Percentiles rank a stretch among this genome's conserved stretches.
Evolutionary conservation across 2,113 vertebrate species (phyloP).

Genomic region (Piaya cayana): DNA sequence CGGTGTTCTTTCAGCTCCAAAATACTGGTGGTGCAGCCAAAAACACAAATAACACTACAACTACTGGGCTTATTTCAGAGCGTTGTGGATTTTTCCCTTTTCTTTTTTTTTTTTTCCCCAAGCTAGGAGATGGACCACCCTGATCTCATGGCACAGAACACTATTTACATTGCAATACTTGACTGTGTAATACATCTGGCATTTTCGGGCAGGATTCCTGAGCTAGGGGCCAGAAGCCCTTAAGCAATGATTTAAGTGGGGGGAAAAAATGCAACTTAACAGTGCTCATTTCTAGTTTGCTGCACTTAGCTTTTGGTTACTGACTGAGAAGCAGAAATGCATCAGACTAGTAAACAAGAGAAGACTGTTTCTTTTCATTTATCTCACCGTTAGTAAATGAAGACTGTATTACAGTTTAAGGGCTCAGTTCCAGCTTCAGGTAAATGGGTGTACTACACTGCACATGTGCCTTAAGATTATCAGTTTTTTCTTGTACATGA

Average conservation of each 20-base stretch:
- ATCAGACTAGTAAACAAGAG: conserved; percentile 16
- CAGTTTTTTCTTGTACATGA: background rate
- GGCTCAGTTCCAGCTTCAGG: background rate
- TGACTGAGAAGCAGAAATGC: conserved; percentile 58
- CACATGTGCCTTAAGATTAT: background rate
- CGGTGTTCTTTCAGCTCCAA: conserved; percentile 66
- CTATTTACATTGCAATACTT: conserved; percentile 98
- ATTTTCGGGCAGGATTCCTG: conserved; percentile 95
- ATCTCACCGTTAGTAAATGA: conserved; percentile 23
- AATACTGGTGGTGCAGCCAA: conserved; percentile 76
- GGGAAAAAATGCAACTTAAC: conserved; percentile 59
- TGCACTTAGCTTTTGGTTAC: conserved; percentile 61
- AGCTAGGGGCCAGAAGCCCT: conserved; percentile 85
- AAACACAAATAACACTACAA: conserved; percentile 83
- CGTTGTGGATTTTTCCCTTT: background rate
- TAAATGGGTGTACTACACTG: background rate
- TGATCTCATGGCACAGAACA: conserved; percentile 93
- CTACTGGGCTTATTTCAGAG: conserved; percentile 79
- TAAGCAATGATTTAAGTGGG: conserved; percentile 77
- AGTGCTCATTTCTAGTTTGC: conserved; percentile 66
- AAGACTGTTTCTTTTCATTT: conserved; percentile 42
- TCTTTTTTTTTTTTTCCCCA: background rate
- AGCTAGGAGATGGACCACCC: conserved; percentile 89
- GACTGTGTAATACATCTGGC: conserved; percentile 99
- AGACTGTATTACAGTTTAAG: background rate